A percentile compares a stretch with the other conserved stretches of the same genome.
Conservation (phyloP, 2,797 vertebrate species). For the Sciaenops ocellatus region DNA sequence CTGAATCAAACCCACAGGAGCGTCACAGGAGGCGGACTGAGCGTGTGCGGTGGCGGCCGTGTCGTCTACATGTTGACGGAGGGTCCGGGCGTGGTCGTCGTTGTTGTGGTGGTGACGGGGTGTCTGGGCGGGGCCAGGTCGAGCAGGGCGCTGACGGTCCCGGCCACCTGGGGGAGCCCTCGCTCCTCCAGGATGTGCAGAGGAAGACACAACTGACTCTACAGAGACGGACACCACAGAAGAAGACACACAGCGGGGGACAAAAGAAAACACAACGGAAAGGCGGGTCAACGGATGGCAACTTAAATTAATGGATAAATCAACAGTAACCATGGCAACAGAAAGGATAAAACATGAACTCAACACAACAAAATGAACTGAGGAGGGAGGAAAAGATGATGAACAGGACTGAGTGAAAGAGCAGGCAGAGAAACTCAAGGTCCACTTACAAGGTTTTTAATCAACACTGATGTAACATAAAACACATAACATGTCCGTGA, state of each 20-base stretch:
- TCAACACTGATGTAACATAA: no score
- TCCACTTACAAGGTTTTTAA: background rate
- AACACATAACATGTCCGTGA: no score
- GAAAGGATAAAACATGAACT: slow-evolving; percentile 26
- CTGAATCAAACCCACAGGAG: background rate
- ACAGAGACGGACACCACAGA: slow-evolving; percentile 68
- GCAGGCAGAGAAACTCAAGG: background rate
- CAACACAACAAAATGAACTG: slow-evolving; percentile 19
- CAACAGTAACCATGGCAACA: slow-evolving; percentile 70
- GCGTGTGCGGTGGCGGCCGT: background rate
- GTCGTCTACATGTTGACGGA: slow-evolving; percentile 78
- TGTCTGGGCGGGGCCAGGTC: slow-evolving; percentile 92
- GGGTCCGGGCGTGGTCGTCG: slow-evolving; percentile 72
- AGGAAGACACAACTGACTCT: slow-evolving; percentile 97
- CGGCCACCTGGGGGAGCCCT: slow-evolving; percentile 94
- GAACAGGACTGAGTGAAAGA: background rate
- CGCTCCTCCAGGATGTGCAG: slow-evolving; percentile 98
- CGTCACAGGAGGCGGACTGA: background rate
- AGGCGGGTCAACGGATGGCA: slow-evolving; percentile 85
- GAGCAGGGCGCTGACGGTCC: slow-evolving; percentile 93
- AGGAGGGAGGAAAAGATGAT: slow-evolving; percentile 6
- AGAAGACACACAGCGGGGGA: slow-evolving; percentile 45
- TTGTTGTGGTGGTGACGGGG: slow-evolving; percentile 78
- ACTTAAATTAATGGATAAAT: slow-evolving; percentile 81
- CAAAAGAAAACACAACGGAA: slow-evolving; percentile 73